Base-by-base conservation (phyloP, 2,797 vertebrate species). In the Acomys russatus region DNA sequence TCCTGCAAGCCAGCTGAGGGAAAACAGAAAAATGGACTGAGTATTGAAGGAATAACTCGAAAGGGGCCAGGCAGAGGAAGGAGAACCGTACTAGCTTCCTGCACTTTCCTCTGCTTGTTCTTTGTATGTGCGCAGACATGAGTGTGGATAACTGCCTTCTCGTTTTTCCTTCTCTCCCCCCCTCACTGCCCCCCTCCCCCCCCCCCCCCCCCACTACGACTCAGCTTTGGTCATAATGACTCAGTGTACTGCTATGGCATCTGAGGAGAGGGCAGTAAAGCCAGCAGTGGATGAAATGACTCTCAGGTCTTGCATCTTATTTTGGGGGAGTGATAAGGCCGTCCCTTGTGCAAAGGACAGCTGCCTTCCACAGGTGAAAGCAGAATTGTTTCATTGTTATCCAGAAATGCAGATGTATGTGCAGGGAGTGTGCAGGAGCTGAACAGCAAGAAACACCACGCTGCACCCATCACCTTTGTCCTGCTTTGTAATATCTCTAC, bases 21-120 rank as follows among this genome's bases (percentile, higher is more conserved):
- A 71, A 91, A 86, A 95, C 80, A 51, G 49, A 94, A 95, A 83
- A 56, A 66, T 0, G 30, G 63, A 82, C 79, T 56, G 25, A 77
- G 9, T 20, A 49, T 9, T n/a, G 8, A n/a, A 44, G 84, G 56
- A 30, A 17, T 79, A 28, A 33, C 70, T 84, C 63, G n/a, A 92
- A 68, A 73, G 54, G 85, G 61, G 63, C 22, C 10, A 82, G 11
- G 56, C 56, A 70, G 11, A 91, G 84, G 82, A 89, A 63, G 30
- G 23, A 64, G 38, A 18, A 56, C 30, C 20, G 3, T 4, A 83
- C 83, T 18, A 30, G 33, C 23, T 91, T 23, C 80, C 14, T 14
- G 11, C 54, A 49, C 74, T 77, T 88, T 18, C 30, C 87, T 56
- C 66, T 89, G 90, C 33, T 49, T 83, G 59, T 30, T 90, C n/a